Evolutionary conservation across 2,888 invertebrate genomes (phyloP), one percentile per base, ranked within the genome.

Genomic region (Neria commutata): DNA sequence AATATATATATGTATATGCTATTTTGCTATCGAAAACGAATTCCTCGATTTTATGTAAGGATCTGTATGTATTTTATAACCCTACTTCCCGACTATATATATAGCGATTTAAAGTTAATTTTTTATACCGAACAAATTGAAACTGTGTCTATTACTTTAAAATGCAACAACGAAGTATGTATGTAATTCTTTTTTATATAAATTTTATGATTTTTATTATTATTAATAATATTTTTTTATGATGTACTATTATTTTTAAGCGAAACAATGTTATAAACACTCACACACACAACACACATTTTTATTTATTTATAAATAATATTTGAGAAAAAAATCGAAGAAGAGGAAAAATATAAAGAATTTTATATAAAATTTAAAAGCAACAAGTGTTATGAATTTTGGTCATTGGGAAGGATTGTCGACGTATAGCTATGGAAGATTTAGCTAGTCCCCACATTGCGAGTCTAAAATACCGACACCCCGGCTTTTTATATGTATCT

Each of bases 251-350:
- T 50, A 50, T 6, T 50, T 17, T 42, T 56, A 49, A 56, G 56
- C 33, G 50, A 37, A 56, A 45, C 42, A 55, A 48, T 56, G 45
- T 50, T 40, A 58, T 48, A 51, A 25, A 29, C 29, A 25, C 34
- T 25, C 47, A 48, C 42, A 55, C 37, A 37, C 37, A 42, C 21
- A 50, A 50, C 19, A 54, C 54, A 58, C 45, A 54, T 58, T 58
- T 58, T 58, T 58, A 54, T 58, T 58, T 58, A 58, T 58, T 58
- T 58, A 54, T 58, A 49, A 40, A 54, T n/a, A n/a, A n/a, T 49
- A 54, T 50, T 45, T 54, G 40, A 24, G 29, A 49, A 29, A 49
- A 10, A 42, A 42, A 42, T 19, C 42, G 42, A 42, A 11, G 42
- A 42, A 42, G 42, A 42, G 21, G n/a, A 37, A 42, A 42, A 42